Evolutionary conservation across 2,113 vertebrate genomes (phyloP), one percentile per base, ranked within the genome.

Genomic region (Neogobius melanostomus): DNA sequence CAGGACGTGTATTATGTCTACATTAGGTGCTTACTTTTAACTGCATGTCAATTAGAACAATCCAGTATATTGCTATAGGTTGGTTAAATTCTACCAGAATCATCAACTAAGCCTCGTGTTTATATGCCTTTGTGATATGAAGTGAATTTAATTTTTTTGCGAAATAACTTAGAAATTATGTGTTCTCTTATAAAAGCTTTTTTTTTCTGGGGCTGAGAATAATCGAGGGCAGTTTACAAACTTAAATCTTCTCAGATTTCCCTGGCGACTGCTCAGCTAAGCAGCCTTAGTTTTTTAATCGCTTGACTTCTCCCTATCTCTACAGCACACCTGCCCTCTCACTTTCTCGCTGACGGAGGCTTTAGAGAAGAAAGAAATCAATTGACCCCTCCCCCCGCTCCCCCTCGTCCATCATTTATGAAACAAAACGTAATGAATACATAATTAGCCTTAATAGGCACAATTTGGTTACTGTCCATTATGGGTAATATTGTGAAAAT

Each of bases 161-260:
- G 78, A 87, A 82, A 86, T 87, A 86, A 80, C 74, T 75, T 81
- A 85, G 28, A 79, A 75, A 89, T 90, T 85, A 89, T 79, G 71
- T 76, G 56, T 88, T 81, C 82, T 82, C 88, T 88, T 82, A 82
- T 84, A 76, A 82, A 78, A 80, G 69, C 73, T 64, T 91, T 89
- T 82, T 79, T 89, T 82, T 79, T 80, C 85, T 87, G 79, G 65
- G 77, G 79, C 74, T 71, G 74, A 66, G 80, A 87, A 82, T 76
- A 85, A 84, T 84, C 75, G 82, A 77, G 81, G 85, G 87, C 76
- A 84, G 88, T 90, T 93, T 91, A 85, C 85, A 81, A 90, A 92
- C 84, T 80, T 88, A 88, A 92, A 91, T 90, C 85, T 82, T 77
- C 14, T 89, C 85, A 89, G 82, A 93, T 93, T 92, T 92, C 91